Conservation (phyloP, 2,797 vertebrate species). For the Acrossocheilus wenchowensis region DNA sequence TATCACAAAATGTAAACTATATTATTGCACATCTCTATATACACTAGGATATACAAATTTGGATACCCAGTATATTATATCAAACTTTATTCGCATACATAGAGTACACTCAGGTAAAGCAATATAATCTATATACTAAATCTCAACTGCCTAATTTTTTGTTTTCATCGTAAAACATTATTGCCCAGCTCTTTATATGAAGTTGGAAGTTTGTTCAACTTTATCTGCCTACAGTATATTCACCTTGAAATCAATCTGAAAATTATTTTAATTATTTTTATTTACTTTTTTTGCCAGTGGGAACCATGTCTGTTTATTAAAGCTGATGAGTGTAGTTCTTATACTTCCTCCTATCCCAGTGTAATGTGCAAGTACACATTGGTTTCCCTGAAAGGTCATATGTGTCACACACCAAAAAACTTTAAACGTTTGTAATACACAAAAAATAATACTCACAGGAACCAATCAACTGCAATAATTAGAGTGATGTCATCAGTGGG, state of each 20-base stretch:
- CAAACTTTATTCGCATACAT: not conserved
- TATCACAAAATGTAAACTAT: not conserved
- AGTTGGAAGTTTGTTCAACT: not conserved
- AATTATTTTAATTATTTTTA: not conserved
- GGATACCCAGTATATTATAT: not conserved
- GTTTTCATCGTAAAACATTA: not conserved
- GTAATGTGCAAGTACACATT: not conserved
- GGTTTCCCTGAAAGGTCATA: not conserved
- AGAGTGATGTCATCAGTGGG: conserved; percentile 96
- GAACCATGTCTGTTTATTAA: not conserved
- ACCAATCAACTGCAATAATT: conserved; percentile 98
- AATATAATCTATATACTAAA: not conserved
- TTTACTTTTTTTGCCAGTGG: not conserved
- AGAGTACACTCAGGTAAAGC: not conserved
- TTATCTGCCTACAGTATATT: not conserved
- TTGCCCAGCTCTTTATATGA: not conserved
- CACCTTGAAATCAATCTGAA: not conserved
- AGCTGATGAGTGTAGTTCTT: not conserved
- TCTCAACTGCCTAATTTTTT: too few relatives aligned
- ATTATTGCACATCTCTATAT: not conserved
- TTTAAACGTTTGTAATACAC: not conserved
- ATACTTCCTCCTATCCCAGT: not conserved
- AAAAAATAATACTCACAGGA: conserved; percentile 86
- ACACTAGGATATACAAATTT: not conserved
- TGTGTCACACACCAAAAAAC: not conserved